Evolutionary conservation across 1,140 invertebrate genomes (phyloP).

Genomic region (Nylanderia fulva): DNA sequence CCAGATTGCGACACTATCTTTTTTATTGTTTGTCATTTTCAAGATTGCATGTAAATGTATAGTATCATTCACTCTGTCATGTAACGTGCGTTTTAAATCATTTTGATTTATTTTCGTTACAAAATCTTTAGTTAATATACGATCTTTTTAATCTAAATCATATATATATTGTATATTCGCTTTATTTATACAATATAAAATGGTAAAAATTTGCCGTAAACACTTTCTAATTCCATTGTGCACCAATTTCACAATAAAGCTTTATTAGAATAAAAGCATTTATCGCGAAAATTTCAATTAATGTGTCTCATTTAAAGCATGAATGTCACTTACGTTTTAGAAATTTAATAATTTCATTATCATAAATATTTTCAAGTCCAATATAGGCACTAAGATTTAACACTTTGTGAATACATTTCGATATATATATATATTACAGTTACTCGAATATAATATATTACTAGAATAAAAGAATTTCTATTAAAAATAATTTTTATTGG

Average conservation of each 20-base stretch:
- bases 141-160: neutral
- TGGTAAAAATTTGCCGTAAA: neutral
- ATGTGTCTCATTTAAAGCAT: constrained; percentile 10
- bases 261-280: neutral
- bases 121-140: neutral
- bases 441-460: neutral
- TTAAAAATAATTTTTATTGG: neutral
- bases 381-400: constrained; percentile 21
- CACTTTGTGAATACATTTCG: neutral
- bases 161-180: neutral
- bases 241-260: constrained; percentile 1
- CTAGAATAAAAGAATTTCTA: neutral
- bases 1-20: constrained; percentile 76
- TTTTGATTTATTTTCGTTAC: constrained; percentile 17
- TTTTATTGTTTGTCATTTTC: constrained; percentile 45
- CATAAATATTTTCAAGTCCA: constrained; percentile 1
- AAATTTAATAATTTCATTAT: constrained; percentile 5
- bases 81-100: neutral
- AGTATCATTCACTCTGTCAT: neutral
- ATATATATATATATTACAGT: neutral
- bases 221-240: neutral
- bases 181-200: neutral
- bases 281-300: neutral
- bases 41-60: constrained; percentile 71
- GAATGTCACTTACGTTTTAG: neutral